Base-by-base conservation (phyloP, 1,140 invertebrate genomes). In the Aleiodes sp. region DNA sequence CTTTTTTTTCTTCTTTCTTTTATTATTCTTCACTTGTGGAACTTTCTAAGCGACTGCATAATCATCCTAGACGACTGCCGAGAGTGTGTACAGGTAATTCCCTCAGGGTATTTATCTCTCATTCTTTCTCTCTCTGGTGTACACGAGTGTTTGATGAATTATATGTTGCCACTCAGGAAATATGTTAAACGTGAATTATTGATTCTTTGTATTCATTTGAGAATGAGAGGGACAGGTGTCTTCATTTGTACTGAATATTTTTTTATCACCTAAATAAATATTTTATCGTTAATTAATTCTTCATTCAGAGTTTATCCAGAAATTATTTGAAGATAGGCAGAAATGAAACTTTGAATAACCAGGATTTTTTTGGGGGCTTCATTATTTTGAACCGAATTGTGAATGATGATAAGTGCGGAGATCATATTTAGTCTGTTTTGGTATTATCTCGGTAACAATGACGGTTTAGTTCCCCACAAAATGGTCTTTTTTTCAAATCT, bases 21-120 rank as follows among this genome's bases (percentile, higher is more conserved):
- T 43, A 14, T 4, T n/a, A 21, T 31, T 19, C 28, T 14, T 43
- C n/a, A 29, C 7, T 16, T 57, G 64, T 61, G 41, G 33, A 65
- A 68, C 70, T 72, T 72, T 72, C 70, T 72, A 72, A 72, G 70
- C 61, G 56, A 65, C 65, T 72, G 65, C 62, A 72, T 68, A 72
- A 72, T 52, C 46, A 65, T 63, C 60, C 28, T 37, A 33, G 16
- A 52, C 33, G 24, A 39, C 56, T 37, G 10, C 33, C 65, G 59
- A 16, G 46, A 28, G 24, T 62, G 52, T 64, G 56, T 14, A 63
- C 70, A 19, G n/a, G 61, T 59, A 64, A 71, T 71, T 71, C 68
- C 35, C 31, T 68, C n/a, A 10, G 24, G 14, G 57, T 8, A 33
- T 65, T 29, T 56, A 46, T 41, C 52, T 46, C 41, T 28, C 7